Evolutionary conservation across 2,113 vertebrate species (phyloP).

Genomic region (Gnathonemus echidnorhynchus): DNA sequence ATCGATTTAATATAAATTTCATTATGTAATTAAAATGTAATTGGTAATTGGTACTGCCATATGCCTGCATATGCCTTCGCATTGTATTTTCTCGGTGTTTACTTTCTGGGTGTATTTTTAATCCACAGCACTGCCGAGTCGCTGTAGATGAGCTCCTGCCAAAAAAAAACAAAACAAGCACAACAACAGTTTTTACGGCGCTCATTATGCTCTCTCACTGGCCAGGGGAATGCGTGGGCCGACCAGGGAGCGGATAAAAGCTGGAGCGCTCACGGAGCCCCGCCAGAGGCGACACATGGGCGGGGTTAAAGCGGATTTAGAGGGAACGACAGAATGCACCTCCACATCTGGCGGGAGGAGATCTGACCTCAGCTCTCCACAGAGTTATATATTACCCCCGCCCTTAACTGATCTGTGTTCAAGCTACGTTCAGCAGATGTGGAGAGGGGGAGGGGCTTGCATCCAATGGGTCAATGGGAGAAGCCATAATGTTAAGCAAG

Average conservation of each 20-base stretch:
- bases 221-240: neutral
- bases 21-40: neutral
- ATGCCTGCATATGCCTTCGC: neutral
- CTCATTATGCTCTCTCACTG: neutral
- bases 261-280: neutral
- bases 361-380: neutral
- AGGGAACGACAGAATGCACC: neutral
- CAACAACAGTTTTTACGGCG: neutral
- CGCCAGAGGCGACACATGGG: neutral
- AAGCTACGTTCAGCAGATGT: neutral
- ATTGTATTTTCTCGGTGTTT: neutral
- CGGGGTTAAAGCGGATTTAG: neutral
- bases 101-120: neutral
- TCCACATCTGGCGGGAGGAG: neutral
- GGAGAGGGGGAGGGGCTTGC: neutral
- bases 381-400: neutral
- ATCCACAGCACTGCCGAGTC: neutral
- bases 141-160: neutral
- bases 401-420: neutral
- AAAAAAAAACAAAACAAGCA: neutral
- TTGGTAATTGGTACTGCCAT: neutral
- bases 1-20: neutral
- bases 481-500: neutral
- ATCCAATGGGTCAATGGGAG: neutral
- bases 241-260: neutral